Base-by-base conservation (phyloP, 35 echinoderm and acorn worm genomes). In the Holothuria glaberrima region DNA sequence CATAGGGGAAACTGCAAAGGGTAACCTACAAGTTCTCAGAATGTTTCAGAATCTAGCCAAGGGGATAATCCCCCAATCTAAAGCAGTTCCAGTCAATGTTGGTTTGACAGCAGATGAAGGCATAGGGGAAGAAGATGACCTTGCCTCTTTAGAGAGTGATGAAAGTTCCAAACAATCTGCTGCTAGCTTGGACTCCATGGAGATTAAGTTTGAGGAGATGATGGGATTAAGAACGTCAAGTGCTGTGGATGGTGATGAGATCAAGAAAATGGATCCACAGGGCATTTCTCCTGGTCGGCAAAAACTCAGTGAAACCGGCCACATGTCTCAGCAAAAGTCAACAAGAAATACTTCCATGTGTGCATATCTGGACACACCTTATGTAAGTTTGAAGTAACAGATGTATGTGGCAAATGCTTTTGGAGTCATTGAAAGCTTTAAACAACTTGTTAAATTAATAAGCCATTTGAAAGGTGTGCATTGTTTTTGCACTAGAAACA, bases 21-120 rank as follows among this genome's bases (percentile, higher is more conserved):
- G 62, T 36, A 94, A 95, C 32, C 64, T 99, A 34, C 88, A 74
- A 28, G 97, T 99, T 54, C 70, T 99, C 13, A 91, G 71, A 76
- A 81, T 92, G 16, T 84, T 99, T 59, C 97, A 99, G 79, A 99
- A 99, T 86, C 89, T 99, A 34, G 97, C 93, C 29, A 99, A 91
- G 77, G 97, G 97, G 0, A 68, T 89, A 20, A 45, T 95, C 26
- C 93, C 97, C 24, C 41, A 18, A 38, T 68, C 95, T 33, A 68
- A 68, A 68, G n/a, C 64, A 20, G 64, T 20, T 19, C 19, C 64
- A 68, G n/a, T 68, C 64, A 68, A 68, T 26, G n/a, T 12, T 68
- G 64, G 10, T 20, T 9, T 68, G n/a, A 20, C 64, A 68, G 64
- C 64, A 68, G 64, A 68, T 14, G 64, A 68, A 10, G 50, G 16